Percentiles rank a stretch among this genome's conserved stretches.
Conservation (phyloP, 2,113 vertebrate genomes). For the Australoheros scitulus region DNA sequence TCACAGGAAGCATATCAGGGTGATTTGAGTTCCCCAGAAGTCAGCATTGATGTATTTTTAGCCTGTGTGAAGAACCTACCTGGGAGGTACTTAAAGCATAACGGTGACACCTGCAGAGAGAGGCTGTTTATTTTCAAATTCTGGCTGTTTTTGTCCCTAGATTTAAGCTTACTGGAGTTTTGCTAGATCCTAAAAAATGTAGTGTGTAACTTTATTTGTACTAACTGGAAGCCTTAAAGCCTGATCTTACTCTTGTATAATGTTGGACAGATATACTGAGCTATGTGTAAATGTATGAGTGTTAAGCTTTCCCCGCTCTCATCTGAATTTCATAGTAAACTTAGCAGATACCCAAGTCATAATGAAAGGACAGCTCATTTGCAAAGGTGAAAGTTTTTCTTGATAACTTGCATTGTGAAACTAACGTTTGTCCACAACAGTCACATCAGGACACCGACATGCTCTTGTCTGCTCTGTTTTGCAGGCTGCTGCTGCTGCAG, state of each 20-base stretch:
- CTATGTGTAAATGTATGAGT: not conserved
- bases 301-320: not conserved
- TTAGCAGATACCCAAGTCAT: slow-evolving; percentile 13
- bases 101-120: not conserved
- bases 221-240: not conserved
- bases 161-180: not conserved
- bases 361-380: slow-evolving; percentile 38
- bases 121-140: not conserved
- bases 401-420: slow-evolving; percentile 34
- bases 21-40: not conserved
- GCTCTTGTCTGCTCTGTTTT: slow-evolving; percentile 16
- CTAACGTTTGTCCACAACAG: not conserved
- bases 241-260: not conserved
- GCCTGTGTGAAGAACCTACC: not conserved
- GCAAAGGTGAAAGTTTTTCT: not conserved
- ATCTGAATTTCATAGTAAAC: slow-evolving; percentile 18
- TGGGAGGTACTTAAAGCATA: not conserved
- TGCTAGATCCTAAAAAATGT: not conserved
- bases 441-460: slow-evolving; percentile 45
- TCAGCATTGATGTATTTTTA: not conserved
- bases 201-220: not conserved
- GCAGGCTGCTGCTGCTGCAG: slow-evolving; percentile 46
- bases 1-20: not conserved
- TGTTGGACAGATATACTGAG: not conserved
- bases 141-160: not conserved